Evolutionary conservation across 1,140 invertebrate genomes (phyloP), one percentile per base, ranked within the genome.

Genomic region (Cydia splendana): DNA sequence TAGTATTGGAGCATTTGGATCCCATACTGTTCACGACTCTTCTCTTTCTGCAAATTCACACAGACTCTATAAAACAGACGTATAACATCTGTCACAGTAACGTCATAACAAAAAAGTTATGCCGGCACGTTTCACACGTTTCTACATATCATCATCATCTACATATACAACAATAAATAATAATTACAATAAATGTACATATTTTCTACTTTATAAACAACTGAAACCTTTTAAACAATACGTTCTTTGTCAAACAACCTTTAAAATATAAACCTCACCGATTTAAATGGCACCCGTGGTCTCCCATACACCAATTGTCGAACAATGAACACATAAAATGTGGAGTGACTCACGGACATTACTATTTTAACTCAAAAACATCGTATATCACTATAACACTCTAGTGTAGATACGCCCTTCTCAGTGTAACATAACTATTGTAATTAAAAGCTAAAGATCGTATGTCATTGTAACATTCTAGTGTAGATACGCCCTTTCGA

Each of bases 291-390:
- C 38, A 24, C 12, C 18, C 42, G 73, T 74, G 13, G 42, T 48
- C 15, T 45, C 42, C 28, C 42, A 48, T 74, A 74, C 73, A 24
- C 73, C 7, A 28, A 48, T 38, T 42, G 38, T 15, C 42, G 12
- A 45, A 74, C 73, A 51, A 74, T 74, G 42, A 45, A n/a, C 4
- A 24, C 24, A 28, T 74, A 51, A 24, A 34, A 20, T 18, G 10
- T 62, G 42, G 20, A 42, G 24, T 74, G 51, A 53, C 24, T 74
- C 51, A 62, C 20, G 57, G 10, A 20, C 57, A 4, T 5, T 12
- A 24, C 18, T 20, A 6, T 62, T 24, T 24, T 7, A 62, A 62
- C 9, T 10, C 20, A 12, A 62, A 62, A 62, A 62, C 57, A 24
- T 24, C 57, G 5, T 62, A 62, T 62, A 7, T 24, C 20, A 4